Base-by-base conservation (phyloP, 1,140 invertebrate species). In the Phymorhynchus buccinoides region DNA sequence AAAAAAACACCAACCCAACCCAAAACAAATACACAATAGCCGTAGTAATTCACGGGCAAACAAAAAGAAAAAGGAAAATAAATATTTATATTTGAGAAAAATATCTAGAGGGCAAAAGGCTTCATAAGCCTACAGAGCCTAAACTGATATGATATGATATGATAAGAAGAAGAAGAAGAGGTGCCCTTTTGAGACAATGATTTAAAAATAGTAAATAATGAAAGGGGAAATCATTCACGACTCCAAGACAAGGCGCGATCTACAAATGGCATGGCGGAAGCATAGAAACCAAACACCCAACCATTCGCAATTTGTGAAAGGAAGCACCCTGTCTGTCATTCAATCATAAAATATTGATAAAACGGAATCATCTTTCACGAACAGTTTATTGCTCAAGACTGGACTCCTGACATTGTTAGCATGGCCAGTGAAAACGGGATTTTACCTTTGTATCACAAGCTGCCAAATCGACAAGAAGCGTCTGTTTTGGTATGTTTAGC, bases 401-500 rank as follows among this genome's bases (percentile, higher is more conserved):
- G n/a, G n/a, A n/a, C n/a, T n/a, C n/a, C n/a, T 56, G 1, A 80
- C 44, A 0, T 27, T 1, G 27, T 83, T 83, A 30, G 6, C 27
- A 83, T 83, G 81, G 62, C 56, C 9, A 22, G 62, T 42, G 62
- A 83, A 56, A 22, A 71, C 22, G 18, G 1, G 4, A 42, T n/a
- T 41, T 44, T 83, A 35, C 22, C 27, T 27, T 9, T 62, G 32
- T 39, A 83, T n/a, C 27, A 73, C 32, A 30, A 71, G 14, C 41
- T 42, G 3, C 81, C 66, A 42, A 41, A 71, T 22, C 35, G 62
- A 83, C 62, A 71, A 73, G 66, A 66, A 44, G 48, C 81, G 16
- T 83, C 62, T 35, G 1, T 83, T 16, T n/a, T 83, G 56, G 81
- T 83, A 37, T 56, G 35, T 37, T 80, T 80, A 32, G 1, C 44